Conservation (phyloP, 2,888 invertebrate genomes). For the Noctua janthe region DNA sequence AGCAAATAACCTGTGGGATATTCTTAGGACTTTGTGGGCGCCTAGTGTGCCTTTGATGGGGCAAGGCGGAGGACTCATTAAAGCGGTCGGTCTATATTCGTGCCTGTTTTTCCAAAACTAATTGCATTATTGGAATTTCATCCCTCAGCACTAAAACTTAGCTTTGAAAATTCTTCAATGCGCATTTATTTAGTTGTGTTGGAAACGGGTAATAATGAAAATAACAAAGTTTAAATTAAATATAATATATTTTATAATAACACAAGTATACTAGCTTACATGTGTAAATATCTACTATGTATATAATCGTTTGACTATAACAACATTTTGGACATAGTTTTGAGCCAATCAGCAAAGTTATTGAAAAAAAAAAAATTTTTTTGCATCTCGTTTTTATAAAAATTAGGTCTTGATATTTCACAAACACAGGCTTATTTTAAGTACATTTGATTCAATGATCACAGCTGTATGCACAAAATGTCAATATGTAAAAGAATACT, state of each 20-base stretch:
- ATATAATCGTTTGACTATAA: slow-evolving; percentile 73
- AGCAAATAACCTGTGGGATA: no score
- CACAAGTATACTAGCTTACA: slow-evolving; percentile 83
- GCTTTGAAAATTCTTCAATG: background rate
- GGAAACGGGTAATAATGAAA: background rate
- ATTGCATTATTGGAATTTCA: background rate
- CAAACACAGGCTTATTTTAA: slow-evolving; percentile 51
- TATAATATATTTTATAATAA: slow-evolving; percentile 87
- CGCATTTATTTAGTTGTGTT: background rate
- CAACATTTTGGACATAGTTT: slow-evolving; percentile 74
- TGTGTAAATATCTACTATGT: slow-evolving; percentile 73
- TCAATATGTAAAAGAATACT: slow-evolving; percentile 66
- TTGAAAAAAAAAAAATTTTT: slow-evolving; percentile 42
- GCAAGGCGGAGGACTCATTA: no score
- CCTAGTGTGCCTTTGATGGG: no score
- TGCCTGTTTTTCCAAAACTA: background rate
- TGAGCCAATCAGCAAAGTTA: slow-evolving; percentile 74
- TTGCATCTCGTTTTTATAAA: slow-evolving; percentile 33
- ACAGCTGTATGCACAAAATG: slow-evolving; percentile 54
- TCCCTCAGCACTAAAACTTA: background rate
- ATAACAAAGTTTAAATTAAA: slow-evolving; percentile 70
- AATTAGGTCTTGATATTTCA: slow-evolving; percentile 29
- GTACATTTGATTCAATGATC: slow-evolving; percentile 59
- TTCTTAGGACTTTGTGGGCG: no score
- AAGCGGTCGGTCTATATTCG: background rate